These are phyloP conservation scores for Pygmarrhopalites habei DNA, from an alignment of 1,140 invertebrate genomes.

Conservation along the genomic window DNA sequence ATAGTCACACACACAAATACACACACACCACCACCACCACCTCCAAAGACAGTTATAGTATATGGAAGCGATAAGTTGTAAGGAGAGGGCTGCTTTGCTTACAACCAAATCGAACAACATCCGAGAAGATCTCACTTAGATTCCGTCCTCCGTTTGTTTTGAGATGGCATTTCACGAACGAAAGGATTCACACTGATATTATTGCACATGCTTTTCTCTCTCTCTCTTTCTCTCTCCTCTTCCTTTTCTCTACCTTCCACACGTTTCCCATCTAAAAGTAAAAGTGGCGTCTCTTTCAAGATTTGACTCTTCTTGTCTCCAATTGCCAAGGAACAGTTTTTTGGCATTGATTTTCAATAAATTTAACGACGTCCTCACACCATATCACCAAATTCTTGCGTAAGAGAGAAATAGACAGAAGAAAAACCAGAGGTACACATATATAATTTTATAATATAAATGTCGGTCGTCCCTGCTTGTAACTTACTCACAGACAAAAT, in stretches of 20 bases:
- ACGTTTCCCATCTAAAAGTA: constrained; percentile 5
- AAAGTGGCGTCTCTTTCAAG: not conserved
- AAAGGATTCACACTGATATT: constrained; percentile 1
- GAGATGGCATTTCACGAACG: no score
- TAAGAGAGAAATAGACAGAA: not conserved
- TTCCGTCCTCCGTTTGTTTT: no score
- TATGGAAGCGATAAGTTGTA: no score
- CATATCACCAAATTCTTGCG: not conserved
- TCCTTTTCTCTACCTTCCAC: no score
- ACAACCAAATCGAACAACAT: no score
- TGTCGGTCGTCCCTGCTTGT: not conserved
- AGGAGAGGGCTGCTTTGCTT: no score
- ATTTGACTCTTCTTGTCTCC: no score
- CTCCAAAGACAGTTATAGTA: no score
- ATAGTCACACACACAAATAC: no score
- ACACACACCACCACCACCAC: no score
- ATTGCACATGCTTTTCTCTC: not conserved
- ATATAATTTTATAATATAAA: not conserved
- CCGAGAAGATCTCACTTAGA: no score
- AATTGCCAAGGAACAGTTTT: not conserved
- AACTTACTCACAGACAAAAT: not conserved
- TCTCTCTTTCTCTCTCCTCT: no score
- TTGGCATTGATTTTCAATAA: constrained; percentile 9
- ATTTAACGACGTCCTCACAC: not conserved
- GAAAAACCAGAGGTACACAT: not conserved